These are phyloP conservation scores for Equus quagga DNA, from an alignment of 2,113 vertebrate species.

Conservation along the genomic window DNA sequence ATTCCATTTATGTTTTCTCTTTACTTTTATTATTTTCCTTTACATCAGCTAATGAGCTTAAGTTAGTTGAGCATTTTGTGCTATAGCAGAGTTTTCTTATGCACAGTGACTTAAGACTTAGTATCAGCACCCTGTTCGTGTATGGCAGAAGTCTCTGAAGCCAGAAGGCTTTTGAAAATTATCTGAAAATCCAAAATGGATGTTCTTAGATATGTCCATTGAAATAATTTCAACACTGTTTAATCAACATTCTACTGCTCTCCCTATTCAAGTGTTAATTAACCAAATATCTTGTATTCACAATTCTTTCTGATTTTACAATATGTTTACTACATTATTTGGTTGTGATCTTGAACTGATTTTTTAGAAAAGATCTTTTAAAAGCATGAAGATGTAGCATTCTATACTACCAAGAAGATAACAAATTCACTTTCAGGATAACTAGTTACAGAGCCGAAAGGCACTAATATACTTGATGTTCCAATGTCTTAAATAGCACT, in stretches of 20 bases:
- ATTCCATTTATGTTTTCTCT: not conserved
- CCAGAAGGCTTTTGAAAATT: not conserved
- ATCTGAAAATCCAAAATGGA: not conserved
- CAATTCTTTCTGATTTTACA: conserved; percentile 43
- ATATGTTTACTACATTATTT: conserved; percentile 50
- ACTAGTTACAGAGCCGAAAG: not conserved
- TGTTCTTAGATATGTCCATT: not conserved
- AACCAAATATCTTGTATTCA: not conserved
- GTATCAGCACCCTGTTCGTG: not conserved
- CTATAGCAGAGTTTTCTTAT: not conserved
- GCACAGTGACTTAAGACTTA: not conserved
- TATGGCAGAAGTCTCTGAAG: not conserved
- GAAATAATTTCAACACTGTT: not conserved
- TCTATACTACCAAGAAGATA: not conserved
- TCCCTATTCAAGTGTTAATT: not conserved
- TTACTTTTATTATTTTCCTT: not conserved
- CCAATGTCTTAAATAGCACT: not conserved
- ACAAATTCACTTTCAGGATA: not conserved
- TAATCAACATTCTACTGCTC: not conserved
- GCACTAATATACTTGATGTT: not conserved
- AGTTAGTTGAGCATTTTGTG: not conserved
- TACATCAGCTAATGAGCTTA: not conserved
- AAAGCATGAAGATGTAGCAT: rapidly evolving
- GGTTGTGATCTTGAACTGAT: not conserved
- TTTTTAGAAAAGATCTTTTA: not conserved